Base-by-base conservation (phyloP, 2,888 invertebrate genomes). In the Cephonodes hylas region DNA sequence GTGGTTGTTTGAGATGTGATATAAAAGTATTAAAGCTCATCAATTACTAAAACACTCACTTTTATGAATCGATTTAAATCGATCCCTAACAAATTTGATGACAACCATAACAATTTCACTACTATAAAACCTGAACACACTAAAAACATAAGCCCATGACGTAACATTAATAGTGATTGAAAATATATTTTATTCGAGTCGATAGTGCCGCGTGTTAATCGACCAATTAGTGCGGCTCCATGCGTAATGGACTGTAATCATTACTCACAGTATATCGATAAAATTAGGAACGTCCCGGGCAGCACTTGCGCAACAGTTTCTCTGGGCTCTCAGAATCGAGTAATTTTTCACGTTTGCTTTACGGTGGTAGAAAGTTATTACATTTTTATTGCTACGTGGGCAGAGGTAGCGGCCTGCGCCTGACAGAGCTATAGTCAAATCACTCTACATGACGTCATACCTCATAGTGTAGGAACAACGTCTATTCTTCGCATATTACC, bases 241-340 rank as follows among this genome's bases (percentile, higher is more conserved):
- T 71, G 68, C 65, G 75, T 86, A 84, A 86, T 86, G 78, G 84
- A 66, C 74, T 69, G 73, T 86, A 82, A 86, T 84, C 75, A 74
- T 84, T 77, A 80, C 74, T 80, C 73, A 76, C 75, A 81, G 75
- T 74, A 74, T 70, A 68, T 80, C 85, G 84, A 86, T 86, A 86
- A 83, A 84, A 83, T 80, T 80, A 81, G 79, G 77, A 75, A 74
- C 73, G 76, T 66, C 59, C 65, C 63, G 66, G 65, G 59, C 65
- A 38, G 61, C 68, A 67, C 70, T 86, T 87, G 76, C 78, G 77
- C 81, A 86, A 87, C 60, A 25, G 34, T 22, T 60, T 60, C 46
- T 46, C 34, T 42, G 42, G 22, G 46, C 27, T 53, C 42, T 60
- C 25, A 42, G 53, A 60, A 42, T 15, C 45, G 44, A 18, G 44